Percentiles rank a stretch among this genome's conserved stretches.
These are phyloP conservation scores for Bradypodion pumilum DNA, from an alignment of 2,797 vertebrate genomes.

Conservation along the genomic window DNA sequence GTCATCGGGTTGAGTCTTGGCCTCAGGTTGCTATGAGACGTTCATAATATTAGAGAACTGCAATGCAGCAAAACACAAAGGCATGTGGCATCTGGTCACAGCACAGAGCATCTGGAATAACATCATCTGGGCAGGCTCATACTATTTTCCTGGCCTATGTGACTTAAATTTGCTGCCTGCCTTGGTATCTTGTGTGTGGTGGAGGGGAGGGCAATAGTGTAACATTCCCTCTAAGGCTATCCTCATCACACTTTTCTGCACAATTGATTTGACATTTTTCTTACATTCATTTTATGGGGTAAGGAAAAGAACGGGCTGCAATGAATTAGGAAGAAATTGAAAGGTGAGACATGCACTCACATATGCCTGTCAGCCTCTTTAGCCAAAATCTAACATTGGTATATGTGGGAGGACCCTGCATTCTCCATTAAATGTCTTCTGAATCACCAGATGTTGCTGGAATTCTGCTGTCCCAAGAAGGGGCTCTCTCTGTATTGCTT, in stretches of 20 bases:
- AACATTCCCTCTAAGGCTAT: neutral
- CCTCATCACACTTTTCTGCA: neutral
- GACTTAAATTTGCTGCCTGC: neutral
- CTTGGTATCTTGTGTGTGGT: neutral
- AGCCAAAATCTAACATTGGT: neutral
- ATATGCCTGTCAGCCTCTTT: neutral
- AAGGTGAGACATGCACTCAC: neutral
- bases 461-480: neutral
- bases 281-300: neutral
- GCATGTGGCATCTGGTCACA: constrained; percentile 41
- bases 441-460: neutral
- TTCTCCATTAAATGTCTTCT: neutral
- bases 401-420: too few relatives aligned
- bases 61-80: constrained; percentile 16
- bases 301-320: neutral
- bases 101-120: constrained; percentile 59
- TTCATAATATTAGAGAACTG: constrained; percentile 73
- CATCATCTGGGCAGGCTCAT: neutral
- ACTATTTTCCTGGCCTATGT: neutral
- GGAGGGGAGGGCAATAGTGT: neutral
- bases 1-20: constrained; percentile 51
- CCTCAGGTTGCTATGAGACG: constrained; percentile 68
- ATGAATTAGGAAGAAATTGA: neutral
- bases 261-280: neutral
- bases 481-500: too few relatives aligned